phyloP scores from a whole-genome alignment of 2,113 vertebrate genomes.

The Tenebrosternarchus preto region DNA sequence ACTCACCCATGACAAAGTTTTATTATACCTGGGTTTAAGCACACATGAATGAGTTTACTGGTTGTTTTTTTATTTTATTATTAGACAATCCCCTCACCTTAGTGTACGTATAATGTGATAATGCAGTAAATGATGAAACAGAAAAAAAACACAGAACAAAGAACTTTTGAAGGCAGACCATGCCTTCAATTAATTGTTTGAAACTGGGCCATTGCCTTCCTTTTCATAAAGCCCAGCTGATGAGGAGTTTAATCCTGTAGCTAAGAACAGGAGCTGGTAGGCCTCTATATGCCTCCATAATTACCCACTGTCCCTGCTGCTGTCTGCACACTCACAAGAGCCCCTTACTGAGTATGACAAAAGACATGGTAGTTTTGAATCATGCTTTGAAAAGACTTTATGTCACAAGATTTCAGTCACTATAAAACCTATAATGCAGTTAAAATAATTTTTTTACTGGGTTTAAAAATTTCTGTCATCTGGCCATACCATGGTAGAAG shows the following conservation, averaged over 20 bases:
- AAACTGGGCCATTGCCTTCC: too few relatives aligned
- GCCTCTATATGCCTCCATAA: background rate
- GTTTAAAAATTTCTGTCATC: background rate
- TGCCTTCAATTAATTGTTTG: too few relatives aligned
- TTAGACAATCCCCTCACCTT: background rate
- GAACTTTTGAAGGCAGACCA: too few relatives aligned
- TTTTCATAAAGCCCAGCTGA: background rate
- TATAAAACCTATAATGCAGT: background rate
- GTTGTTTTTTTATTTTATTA: too few relatives aligned
- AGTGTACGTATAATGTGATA: background rate
- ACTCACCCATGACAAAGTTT: slow-evolving; percentile 29
- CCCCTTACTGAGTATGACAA: slow-evolving; percentile 24
- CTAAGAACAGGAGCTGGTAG: background rate
- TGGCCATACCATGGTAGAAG: background rate
- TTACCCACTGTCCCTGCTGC: background rate
- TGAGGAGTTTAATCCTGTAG: slow-evolving; percentile 3
- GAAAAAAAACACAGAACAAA: too few relatives aligned
- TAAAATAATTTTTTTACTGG: background rate
- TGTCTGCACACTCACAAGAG: slow-evolving; percentile 21
- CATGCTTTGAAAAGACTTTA: background rate
- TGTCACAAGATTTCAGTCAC: background rate
- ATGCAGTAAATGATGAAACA: too few relatives aligned
- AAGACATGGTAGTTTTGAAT: background rate
- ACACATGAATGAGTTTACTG: background rate
- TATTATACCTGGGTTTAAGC: slow-evolving; percentile 25